Evolutionary conservation across 92 coral and sea anemone genomes (phyloP).

Genomic region (Palythoa heliodiscus): DNA sequence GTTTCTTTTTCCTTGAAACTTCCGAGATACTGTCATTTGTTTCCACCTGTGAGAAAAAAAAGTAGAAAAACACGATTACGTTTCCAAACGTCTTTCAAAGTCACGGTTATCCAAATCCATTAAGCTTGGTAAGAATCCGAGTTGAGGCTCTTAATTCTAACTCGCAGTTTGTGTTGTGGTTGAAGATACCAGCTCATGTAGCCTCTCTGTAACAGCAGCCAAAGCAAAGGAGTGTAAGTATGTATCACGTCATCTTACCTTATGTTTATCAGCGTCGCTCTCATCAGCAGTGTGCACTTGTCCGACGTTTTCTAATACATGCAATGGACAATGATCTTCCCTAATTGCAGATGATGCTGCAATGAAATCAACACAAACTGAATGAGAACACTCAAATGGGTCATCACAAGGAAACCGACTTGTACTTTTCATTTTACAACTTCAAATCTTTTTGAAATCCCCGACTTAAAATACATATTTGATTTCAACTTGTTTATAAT

Average conservation of each 20-base stretch:
- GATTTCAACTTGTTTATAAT: too few species aligned
- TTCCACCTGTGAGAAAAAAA: constrained; percentile 4
- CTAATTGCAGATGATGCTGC: not conserved
- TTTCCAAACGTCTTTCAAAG: not conserved
- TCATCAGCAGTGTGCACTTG: not conserved
- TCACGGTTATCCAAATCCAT: not conserved
- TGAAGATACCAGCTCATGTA: too few species aligned
- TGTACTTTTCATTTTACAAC: too few species aligned
- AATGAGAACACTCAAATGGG: not conserved
- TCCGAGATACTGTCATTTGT: constrained; percentile 8
- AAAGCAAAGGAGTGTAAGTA: too few species aligned
- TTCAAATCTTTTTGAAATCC: too few species aligned
- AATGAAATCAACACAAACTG: not conserved
- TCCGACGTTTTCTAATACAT: not conserved
- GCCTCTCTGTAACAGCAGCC: too few species aligned
- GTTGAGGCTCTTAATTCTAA: too few species aligned
- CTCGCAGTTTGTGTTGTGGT: too few species aligned
- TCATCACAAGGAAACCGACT: too few species aligned
- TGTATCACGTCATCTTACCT: not conserved
- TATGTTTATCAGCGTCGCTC: not conserved
- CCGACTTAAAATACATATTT: too few species aligned
- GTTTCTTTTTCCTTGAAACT: constrained; percentile 50
- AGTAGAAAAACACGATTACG: not conserved
- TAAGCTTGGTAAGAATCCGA: too few species aligned
- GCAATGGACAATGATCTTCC: not conserved